Conservation (phyloP, 1,140 invertebrate species). For the Hyphantria cunea region DNA sequence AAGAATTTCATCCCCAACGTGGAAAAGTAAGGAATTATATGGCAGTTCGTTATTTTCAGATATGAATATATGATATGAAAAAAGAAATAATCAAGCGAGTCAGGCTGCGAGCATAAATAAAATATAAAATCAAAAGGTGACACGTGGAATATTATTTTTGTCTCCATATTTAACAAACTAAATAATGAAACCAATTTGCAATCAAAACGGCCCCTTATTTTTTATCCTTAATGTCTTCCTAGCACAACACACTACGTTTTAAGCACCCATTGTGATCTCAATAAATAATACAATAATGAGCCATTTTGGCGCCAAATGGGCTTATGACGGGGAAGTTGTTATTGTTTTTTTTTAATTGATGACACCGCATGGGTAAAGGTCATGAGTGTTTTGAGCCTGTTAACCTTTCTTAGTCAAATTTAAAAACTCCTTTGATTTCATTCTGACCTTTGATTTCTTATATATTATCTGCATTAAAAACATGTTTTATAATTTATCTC, state of each 20-base stretch:
- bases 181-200: slow-evolving; percentile 17
- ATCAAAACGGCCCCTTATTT: slow-evolving; percentile 13
- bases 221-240: slow-evolving; percentile 23
- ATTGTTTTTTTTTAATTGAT: background rate
- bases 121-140: too few relatives aligned
- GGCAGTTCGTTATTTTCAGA: too few relatives aligned
- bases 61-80: too few relatives aligned
- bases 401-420: too few relatives aligned
- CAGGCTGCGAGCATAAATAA: too few relatives aligned
- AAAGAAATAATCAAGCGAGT: too few relatives aligned
- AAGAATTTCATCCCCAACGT: too few relatives aligned
- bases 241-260: background rate
- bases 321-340: slow-evolving; percentile 18
- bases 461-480: too few relatives aligned
- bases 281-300: slow-evolving; percentile 28
- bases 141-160: too few relatives aligned
- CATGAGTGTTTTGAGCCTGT: background rate
- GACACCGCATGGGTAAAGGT: slow-evolving; percentile 5
- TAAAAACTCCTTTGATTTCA: background rate
- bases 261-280: slow-evolving; percentile 18
- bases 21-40: too few relatives aligned
- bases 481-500: too few relatives aligned
- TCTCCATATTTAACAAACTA: background rate
- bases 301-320: slow-evolving; percentile 22
- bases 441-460: too few relatives aligned